Evolutionary conservation across 64 coral and sea anemone genomes (phyloP).

Genomic region (Porites lutea): DNA sequence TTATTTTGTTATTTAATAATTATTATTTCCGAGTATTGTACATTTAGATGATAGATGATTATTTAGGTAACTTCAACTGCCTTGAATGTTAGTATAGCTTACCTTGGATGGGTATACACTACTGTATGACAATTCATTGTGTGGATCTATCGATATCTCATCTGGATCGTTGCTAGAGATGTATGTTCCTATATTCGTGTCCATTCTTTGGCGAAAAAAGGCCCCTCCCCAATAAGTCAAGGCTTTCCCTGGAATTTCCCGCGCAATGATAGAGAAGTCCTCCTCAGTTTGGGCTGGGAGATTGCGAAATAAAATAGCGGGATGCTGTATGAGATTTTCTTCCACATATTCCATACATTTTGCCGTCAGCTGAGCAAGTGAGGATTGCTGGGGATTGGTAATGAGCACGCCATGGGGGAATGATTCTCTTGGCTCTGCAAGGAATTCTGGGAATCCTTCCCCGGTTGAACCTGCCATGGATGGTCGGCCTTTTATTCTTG

Average conservation of each 20-base stretch:
- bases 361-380: constrained; percentile 35
- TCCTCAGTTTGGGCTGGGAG: constrained; percentile 21
- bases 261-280: constrained; percentile 45
- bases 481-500: background rate
- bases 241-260: constrained; percentile 23
- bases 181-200: constrained; percentile 33
- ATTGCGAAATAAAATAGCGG: constrained; percentile 70
- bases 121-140: constrained; percentile 77
- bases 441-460: constrained; percentile 70
- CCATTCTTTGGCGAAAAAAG: constrained; percentile 30
- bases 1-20: too few species aligned
- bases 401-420: constrained; percentile 65
- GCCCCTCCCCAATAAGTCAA: constrained; percentile 62
- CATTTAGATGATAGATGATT: too few species aligned
- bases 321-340: constrained; percentile 26
- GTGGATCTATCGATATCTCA: constrained; percentile 75
- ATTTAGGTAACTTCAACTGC: too few species aligned
- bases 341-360: constrained; percentile 8
- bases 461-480: background rate
- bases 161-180: constrained; percentile 75
- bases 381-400: constrained; percentile 5
- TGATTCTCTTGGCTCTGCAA: constrained; percentile 53
- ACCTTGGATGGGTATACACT: constrained; percentile 69
- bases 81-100: background rate
- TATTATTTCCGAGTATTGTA: background rate